Percentiles rank a stretch among this genome's conserved stretches.
Evolutionary conservation across 2,888 invertebrate species (phyloP).

Genomic region (Morinoia aosen): DNA sequence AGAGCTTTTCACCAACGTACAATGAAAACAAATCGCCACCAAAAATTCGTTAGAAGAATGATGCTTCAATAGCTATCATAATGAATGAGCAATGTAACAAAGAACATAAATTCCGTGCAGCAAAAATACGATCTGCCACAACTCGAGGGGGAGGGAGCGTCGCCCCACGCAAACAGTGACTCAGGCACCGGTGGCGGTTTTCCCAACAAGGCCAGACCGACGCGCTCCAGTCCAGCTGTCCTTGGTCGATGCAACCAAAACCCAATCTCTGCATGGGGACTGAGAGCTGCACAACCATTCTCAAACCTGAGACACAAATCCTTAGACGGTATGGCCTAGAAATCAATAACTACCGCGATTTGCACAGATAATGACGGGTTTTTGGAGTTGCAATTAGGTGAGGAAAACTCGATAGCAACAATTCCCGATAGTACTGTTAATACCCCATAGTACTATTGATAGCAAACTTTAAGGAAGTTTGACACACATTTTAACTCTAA

Average conservation of each 20-base stretch:
- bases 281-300: background rate
- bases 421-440: too few species aligned
- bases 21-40: too few species aligned
- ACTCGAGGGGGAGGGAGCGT: background rate
- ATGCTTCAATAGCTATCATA: too few species aligned
- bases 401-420: too few species aligned
- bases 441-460: too few species aligned
- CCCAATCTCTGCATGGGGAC: background rate
- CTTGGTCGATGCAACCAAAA: conserved; percentile 4
- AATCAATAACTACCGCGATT: background rate
- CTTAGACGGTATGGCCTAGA: background rate
- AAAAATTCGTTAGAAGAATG: too few species aligned
- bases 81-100: background rate
- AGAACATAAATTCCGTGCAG: background rate
- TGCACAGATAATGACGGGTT: background rate
- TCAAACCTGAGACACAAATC: background rate
- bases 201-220: conserved; percentile 1
- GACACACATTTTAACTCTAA: too few species aligned
- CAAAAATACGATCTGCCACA: background rate
- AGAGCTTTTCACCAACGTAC: too few species aligned
- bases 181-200: conserved; percentile 24
- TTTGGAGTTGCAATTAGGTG: background rate
- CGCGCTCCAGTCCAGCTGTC: background rate
- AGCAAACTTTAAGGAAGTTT: too few species aligned
- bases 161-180: background rate